Base-by-base conservation (phyloP, 2,888 invertebrate genomes). In the Drosophila kokeensis region DNA sequence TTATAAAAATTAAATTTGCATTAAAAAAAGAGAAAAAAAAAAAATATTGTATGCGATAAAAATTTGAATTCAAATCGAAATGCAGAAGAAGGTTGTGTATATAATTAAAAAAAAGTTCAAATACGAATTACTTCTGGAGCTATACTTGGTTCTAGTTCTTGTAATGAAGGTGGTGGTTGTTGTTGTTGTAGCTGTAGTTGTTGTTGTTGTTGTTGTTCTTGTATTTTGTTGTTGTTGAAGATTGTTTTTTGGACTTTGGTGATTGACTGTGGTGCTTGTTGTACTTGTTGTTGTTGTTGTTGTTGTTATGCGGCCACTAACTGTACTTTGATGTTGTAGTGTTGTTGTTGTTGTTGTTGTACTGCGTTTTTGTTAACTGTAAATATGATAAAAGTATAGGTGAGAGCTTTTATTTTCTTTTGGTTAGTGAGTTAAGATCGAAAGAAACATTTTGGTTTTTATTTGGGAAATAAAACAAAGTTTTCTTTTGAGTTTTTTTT, bases 311-410 rank as follows among this genome's bases (percentile, higher is more conserved):
- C 78, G 79, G 82, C 87, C 89, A 87, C 87, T 85, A 87, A 87
- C 75, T 89, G 77, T 81, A 73, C 81, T 89, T 89, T 73, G 69
- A 76, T 69, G 75, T 78, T 74, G 68, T 81, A 67, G 76, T 76
- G 74, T 74, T 50, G 79, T 79, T 78, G 68, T 76, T 71, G 73
- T 79, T 76, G 69, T 80, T 66, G 69, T 67, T 84, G 75, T 77
- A 66, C 79, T 78, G 75, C 76, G 76, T 68, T 55, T 68, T 55
- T 85, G 76, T 82, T 81, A 83, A 85, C 85, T 85, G 85, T 82
- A 85, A 85, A 85, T 84, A 85, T 85, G 85, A 81, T 49, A 84
- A 87, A 85, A 82, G 89, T 87, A 87, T 84, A 71, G 59, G 84
- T 84, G 89, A 85, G 87, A 85, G 87, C 79, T 67, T 61, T 48